Base-by-base conservation (phyloP, 2,113 vertebrate genomes). In the Grammomys dolichurus region DNA sequence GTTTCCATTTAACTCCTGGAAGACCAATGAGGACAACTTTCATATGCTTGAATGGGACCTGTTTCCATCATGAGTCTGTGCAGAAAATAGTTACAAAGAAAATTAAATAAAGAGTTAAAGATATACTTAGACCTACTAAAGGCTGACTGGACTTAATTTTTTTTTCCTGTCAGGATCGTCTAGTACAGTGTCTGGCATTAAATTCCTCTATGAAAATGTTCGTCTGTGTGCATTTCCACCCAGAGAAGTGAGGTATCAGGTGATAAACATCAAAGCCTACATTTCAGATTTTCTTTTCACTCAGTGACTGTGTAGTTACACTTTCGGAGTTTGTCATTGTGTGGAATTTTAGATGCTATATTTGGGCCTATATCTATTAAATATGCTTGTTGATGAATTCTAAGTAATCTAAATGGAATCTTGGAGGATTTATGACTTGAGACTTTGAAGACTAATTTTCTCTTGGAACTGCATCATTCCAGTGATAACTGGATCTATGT, bases 341-440 rank as follows among this genome's bases (percentile, higher is more conserved):
- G 70, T 82, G 43, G 94, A 86, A 91, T 95, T 95, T 92, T 94
- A 75, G 90, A 91, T 87, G 60, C 94, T 95, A 12, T 94, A 91
- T 96, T 95, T 97, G 92, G 85, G 48, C 60, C 40, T 92, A 2
- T 82, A 22, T 94, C 92, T 97, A 95, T 95, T 96, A 95, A 95
- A 96, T 73, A 97, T 91, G 92, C 94, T 93, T 97, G 78, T 96
- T 97, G 97, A 95, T 96, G 96, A 97, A 93, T 95, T 94, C 95
- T 93, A 95, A 96, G 87, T 94, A 90, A 97, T 97, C 97, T 97
- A 95, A 96, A 96, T 95, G 89, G 96, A 96, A 96, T 97, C 96
- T 96, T 96, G 69, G 77, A 96, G 95, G 95, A 95, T 97, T 97
- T 95, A 95, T 96, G 96, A 94, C 91, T 96, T 95, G 90, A 95